phyloP scores from a whole-genome alignment of 2,888 invertebrate species.

The Griposia aprilina region DNA sequence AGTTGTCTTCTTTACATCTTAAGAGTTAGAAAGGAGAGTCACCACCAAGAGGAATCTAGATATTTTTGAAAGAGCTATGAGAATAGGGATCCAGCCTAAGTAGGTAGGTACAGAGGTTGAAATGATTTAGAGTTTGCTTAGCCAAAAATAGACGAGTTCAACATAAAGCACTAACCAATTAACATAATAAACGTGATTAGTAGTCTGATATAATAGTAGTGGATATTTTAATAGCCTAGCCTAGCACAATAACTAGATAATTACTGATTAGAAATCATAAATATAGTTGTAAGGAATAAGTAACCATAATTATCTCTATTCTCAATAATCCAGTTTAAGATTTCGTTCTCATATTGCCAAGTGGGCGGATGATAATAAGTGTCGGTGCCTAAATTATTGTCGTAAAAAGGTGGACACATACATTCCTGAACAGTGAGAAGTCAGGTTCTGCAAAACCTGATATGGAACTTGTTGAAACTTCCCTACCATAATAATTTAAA shows the following conservation, averaged over 20 bases:
- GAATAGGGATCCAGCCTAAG: neutral
- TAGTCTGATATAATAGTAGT: neutral
- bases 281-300: neutral
- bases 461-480: constrained; percentile 31
- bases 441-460: constrained; percentile 49
- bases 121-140: neutral
- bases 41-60: too few species aligned
- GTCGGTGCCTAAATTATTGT: constrained; percentile 9
- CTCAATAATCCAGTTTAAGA: constrained; percentile 4
- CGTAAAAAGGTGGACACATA: constrained; percentile 6
- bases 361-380: constrained; percentile 2
- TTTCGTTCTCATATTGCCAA: neutral
- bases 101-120: neutral
- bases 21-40: neutral
- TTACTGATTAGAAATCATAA: constrained; percentile 3
- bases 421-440: constrained; percentile 39
- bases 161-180: neutral
- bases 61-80: neutral
- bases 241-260: neutral
- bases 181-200: too few species aligned
- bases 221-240: neutral
- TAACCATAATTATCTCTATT: neutral
- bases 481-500: constrained; percentile 39
- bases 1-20: neutral
- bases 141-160: neutral